phyloP scores from a whole-genome alignment of 2,888 invertebrate species.

The Saturnia japonica region DNA sequence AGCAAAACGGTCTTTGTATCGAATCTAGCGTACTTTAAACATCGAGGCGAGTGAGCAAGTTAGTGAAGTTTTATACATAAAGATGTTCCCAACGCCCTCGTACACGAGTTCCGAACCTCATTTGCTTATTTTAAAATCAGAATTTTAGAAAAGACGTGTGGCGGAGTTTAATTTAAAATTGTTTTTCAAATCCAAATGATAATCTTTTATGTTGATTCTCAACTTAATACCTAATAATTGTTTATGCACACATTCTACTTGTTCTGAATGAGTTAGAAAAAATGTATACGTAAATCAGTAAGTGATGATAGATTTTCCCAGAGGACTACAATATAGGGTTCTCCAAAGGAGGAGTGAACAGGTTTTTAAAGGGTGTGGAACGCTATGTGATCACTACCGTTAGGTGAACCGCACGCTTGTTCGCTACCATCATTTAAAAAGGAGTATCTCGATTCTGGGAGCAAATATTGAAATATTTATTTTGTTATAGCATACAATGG shows the following conservation, averaged over 20 bases:
- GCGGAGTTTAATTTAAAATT: neutral
- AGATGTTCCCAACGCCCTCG: neutral
- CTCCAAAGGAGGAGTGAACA: no score
- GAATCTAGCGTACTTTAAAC: conserved; percentile 11
- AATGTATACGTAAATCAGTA: no score
- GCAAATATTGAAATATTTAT: no score
- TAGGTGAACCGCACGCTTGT: no score
- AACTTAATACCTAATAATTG: neutral
- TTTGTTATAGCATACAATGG: no score
- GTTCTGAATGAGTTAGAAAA: neutral
- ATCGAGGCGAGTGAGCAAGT: conserved; percentile 2
- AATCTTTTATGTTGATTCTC: neutral
- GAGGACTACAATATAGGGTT: no score
- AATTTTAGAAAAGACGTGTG: neutral
- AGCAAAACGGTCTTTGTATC: conserved; percentile 5
- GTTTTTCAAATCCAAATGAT: neutral
- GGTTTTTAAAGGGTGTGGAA: no score
- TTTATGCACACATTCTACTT: neutral
- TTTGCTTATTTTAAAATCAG: conserved; percentile 9
- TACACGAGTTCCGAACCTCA: neutral
- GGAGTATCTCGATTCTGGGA: no score
- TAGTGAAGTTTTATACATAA: conserved; percentile 10
- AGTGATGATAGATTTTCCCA: no score
- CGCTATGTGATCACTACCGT: no score
- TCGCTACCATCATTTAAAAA: no score